These are phyloP conservation scores for Cryptomyrus ogoouensis DNA, from an alignment of 2,113 vertebrate genomes.

Conservation along the genomic window DNA sequence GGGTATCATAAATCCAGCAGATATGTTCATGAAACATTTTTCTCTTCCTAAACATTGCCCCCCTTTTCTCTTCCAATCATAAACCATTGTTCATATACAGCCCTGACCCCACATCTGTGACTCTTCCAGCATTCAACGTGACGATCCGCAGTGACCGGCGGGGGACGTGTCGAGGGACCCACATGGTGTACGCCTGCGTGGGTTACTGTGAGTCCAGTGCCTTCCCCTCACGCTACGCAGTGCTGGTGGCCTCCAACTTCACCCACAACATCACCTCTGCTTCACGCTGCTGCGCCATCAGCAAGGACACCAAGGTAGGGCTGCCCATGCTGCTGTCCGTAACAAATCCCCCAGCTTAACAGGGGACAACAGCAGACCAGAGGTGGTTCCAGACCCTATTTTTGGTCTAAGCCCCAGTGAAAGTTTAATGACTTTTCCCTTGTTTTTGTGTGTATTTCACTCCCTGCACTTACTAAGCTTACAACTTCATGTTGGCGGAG, in stretches of 20 bases:
- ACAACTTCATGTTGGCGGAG: not conserved
- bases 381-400: not conserved
- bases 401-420: not conserved
- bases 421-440: not conserved
- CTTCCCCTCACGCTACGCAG: conserved; percentile 77
- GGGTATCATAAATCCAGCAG: not conserved
- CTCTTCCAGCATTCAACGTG: conserved; percentile 68
- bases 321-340: not conserved
- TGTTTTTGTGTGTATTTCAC: not conserved
- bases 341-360: not conserved
- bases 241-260: conserved; percentile 75
- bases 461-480: not conserved
- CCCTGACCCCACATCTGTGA: not conserved
- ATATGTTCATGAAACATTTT: not conserved
- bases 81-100: not conserved
- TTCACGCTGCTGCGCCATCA: conserved; percentile 80
- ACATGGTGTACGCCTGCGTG: conserved; percentile 72
- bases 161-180: conserved; percentile 69
- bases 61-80: not conserved
- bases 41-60: not conserved
- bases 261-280: conserved; percentile 78
- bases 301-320: conserved; percentile 54
- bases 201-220: conserved; percentile 85
- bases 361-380: not conserved
- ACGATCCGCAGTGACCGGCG: conserved; percentile 74